Base-by-base conservation (phyloP, 2,888 invertebrate species). In the Hartigia nigra region DNA sequence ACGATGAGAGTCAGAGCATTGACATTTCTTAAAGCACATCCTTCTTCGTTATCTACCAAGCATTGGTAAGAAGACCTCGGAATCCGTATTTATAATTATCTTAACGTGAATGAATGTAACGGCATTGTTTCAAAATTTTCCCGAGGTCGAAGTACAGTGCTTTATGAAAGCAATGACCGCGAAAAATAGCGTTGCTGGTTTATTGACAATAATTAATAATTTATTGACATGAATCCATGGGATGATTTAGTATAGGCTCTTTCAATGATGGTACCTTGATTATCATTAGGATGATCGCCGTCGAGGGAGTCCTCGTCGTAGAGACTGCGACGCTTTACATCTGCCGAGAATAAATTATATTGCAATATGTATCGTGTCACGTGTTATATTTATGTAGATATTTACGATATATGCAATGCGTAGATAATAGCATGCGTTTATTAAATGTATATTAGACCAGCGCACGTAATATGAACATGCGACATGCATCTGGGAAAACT, bases 271-370 rank as follows among this genome's bases (percentile, higher is more conserved):
- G 86, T 91, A 91, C 91, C 91, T 91, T 90, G 90, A 84, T 88
- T 87, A 83, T 91, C 91, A 86, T 87, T 86, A 83, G 88, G 88
- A 86, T 88, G 89, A 87, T 91, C 91, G 82, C 90, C 91, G 83
- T 91, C 91, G 84, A 91, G 90, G 84, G 91, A 91, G 86, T 91
- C 91, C 86, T 89, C 91, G 82, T 91, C 91, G 88, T 90, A 91
- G 86, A 91, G 86, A 81, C 84, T 84, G 85, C 90, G 91, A 86
- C 90, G 91, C 88, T 89, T 91, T 87, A 90, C 87, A 91, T 91
- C 91, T 91, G 90, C 84, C 86, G 87, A 90, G 84, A 90, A 91
- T 83, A 87, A 89, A 90, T 87, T 81, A 87, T 83, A 84, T 82
- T 84, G 86, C 86, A 85, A 84, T 77, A 84, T 87, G 82, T 86